Base-by-base conservation (phyloP, 2,113 vertebrate species). In the Sebastes schlegelii region DNA sequence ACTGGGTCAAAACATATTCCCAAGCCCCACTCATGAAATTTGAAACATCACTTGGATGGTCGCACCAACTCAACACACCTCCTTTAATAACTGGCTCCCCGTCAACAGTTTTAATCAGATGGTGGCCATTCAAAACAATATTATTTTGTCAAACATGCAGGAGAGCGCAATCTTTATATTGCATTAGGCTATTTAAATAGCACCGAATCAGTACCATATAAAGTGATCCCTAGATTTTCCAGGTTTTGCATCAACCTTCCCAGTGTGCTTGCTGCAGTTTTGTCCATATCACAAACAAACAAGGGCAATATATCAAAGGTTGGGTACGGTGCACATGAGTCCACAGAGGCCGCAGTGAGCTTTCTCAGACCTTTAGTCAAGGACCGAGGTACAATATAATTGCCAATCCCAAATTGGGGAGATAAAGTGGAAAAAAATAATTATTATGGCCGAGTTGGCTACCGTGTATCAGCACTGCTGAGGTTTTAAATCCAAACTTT, bases 401-500 rank as follows among this genome's bases (percentile, higher is more conserved):
- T 65, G 63, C 0, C 49, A 1, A 0, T 54, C 77, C 26, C 26
- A 81, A 84, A 60, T 52, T 80, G 40, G 17, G 21, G 10, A 43
- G 76, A 63, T 88, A 70, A 69, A 64, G 16, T 1, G 71, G 34
- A 14, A 74, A 49, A 49, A 54, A 63, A 71, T 42, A 81, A 23
- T 74, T 78, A 82, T 84, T 82, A 64, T 7, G 13, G 11, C 16
- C 0, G 19, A 23, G 52, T 48, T 62, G 61, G 55, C 48, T 43
- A n/a, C 42, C 0, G 43, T 3, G 16, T 34, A 72, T 77, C 55
- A 52, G 68, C 48, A 13, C 54, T 26, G 11, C 58, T 51, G 70
- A 74, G 54, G 76, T 73, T 83, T 86, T 60, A 80, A 79, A 87
- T 81, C 70, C 67, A 78, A 34, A 76, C 70, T 80, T 77, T 75